phyloP scores from a whole-genome alignment of 2,888 invertebrate species.

The Lasioglossum marginatum region DNA sequence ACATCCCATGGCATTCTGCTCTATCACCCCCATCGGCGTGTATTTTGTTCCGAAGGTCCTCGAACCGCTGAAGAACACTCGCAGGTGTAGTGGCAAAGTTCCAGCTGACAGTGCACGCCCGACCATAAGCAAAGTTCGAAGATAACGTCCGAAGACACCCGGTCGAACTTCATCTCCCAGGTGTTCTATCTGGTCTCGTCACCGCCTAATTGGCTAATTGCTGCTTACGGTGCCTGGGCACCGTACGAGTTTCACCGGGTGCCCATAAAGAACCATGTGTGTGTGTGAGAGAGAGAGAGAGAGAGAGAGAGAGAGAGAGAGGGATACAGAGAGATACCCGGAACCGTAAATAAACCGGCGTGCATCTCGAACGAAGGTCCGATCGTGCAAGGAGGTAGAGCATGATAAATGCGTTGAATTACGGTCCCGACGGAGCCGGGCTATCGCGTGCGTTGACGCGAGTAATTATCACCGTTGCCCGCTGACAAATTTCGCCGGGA shows the following conservation, averaged over 20 bases:
- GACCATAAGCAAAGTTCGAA: background rate
- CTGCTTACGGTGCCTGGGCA: background rate
- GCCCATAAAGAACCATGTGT: background rate
- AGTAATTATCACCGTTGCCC: slow-evolving; percentile 53
- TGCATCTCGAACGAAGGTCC: slow-evolving; percentile 21
- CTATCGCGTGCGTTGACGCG: slow-evolving; percentile 49
- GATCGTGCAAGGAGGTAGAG: slow-evolving; percentile 13
- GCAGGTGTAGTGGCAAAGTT: background rate
- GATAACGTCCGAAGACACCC: too few relatives aligned
- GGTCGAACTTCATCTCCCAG: background rate
- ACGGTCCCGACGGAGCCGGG: slow-evolving; percentile 15
- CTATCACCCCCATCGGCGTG: background rate
- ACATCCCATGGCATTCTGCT: background rate
- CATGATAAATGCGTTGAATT: slow-evolving; percentile 47
- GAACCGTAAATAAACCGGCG: slow-evolving; percentile 40
- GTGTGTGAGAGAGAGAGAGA: too few relatives aligned
- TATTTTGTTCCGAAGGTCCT: background rate
- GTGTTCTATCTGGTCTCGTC: background rate
- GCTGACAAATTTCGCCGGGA: slow-evolving; percentile 48
- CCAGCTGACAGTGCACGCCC: background rate
- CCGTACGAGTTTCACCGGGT: background rate
- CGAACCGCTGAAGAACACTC: background rate
- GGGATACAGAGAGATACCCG: background rate
- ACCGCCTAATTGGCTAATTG: slow-evolving; percentile 25
- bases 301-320: background rate